These are phyloP conservation scores for Tursiops truncatus DNA, from an alignment of 2,113 vertebrate species.

Conservation along the genomic window DNA sequence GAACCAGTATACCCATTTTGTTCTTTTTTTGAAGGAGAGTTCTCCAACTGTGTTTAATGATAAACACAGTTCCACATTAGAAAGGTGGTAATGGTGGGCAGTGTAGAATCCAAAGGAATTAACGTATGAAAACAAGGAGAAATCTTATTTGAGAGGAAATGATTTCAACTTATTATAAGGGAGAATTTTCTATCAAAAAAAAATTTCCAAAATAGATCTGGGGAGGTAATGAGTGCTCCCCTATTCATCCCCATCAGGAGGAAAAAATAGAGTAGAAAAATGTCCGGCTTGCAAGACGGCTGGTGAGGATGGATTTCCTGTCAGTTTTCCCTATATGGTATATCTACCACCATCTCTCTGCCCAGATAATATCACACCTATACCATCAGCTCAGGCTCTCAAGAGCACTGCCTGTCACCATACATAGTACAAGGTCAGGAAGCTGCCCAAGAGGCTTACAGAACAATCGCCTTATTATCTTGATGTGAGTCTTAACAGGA, in stretches of 20 bases:
- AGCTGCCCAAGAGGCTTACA: background rate
- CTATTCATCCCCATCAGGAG: background rate
- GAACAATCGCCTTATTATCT: background rate
- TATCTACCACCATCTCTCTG: background rate
- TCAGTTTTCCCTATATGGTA: background rate
- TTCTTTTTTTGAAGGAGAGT: background rate
- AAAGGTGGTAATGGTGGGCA: background rate
- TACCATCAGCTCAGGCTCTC: background rate
- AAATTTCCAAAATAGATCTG: background rate
- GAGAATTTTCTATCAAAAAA: background rate
- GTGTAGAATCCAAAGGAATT: background rate
- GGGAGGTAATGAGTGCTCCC: background rate
- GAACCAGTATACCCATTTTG: background rate
- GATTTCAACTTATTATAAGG: background rate
- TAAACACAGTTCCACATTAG: background rate
- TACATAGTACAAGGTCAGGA: background rate
- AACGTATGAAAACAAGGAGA: background rate
- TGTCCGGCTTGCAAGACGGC: background rate
- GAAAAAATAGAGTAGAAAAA: background rate
- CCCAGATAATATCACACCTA: background rate
- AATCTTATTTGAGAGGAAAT: background rate
- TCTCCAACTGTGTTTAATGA: background rate
- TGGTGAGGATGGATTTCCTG: background rate
- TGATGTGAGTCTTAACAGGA: background rate
- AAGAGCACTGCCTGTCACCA: background rate